Evolutionary conservation across 2,113 vertebrate species (phyloP), one percentile per base, ranked within the genome.

Genomic region (Naja naja): DNA sequence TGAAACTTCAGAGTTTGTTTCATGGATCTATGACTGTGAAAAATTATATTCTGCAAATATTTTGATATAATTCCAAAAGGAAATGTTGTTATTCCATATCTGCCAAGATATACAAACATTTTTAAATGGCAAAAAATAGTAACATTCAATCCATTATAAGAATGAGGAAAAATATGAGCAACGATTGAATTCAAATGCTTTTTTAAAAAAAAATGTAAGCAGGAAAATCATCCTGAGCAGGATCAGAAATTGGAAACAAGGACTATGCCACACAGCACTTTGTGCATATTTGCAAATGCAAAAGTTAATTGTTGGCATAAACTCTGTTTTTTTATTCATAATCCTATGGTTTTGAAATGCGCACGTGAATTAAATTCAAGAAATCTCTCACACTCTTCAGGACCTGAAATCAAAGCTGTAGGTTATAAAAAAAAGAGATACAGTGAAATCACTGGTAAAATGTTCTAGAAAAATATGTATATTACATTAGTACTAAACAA

Each of bases 1-100:
- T 87, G 93, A 95, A 96, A 89, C 87, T 96, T 94, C 88, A 85
- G 60, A 39, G 95, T 95, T 92, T 95, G 92, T 91, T 54, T 96
- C 92, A 95, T 92, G 94, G 96, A 92, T 94, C 95, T 95, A 54
- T 81, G 94, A 95, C 95, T 95, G 87, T 93, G 94, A 95, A 96
- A 96, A 96, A 93, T 91, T 95, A 93, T 88, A 92, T 47, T 94
- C 90, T 95, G 93, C 52, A 94, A 96, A 94, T 92, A 94, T 94
- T 96, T 95, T 94, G 91, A 86, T 87, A 94, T 92, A 93, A 87
- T 95, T 96, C 90, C 91, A 95, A 95, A 93, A 93, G 69, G 93
- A 93, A 94, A 92, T 85, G 56, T 85, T 58, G 16, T 52, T 93
- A 94, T 85, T 53, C 45, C 85, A 8, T 5, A 94, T 86, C 93